These are phyloP conservation scores for Epinephelus malabaricus DNA, from an alignment of 2,797 vertebrate genomes.

Conservation along the genomic window DNA sequence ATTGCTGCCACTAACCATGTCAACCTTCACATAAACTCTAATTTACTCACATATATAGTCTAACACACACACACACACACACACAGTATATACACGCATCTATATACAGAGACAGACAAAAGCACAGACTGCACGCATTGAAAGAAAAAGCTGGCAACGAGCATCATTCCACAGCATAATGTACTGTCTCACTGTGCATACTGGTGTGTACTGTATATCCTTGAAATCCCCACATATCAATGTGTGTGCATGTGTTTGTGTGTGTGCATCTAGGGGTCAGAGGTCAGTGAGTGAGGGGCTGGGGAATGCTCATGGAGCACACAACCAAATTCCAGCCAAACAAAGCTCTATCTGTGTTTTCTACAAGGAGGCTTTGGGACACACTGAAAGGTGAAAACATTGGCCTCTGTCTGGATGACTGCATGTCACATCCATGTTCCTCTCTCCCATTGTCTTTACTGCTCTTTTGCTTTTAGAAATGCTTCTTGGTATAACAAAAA, in stretches of 20 bases:
- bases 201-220: conserved; percentile 55
- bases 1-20: conserved; percentile 70
- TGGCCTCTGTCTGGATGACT: conserved; percentile 50
- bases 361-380: conserved; percentile 46
- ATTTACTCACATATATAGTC: conserved; percentile 65
- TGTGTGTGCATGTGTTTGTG: conserved; percentile 57
- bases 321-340: conserved; percentile 76
- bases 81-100: neutral
- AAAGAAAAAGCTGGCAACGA: conserved; percentile 35
- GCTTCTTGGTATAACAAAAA: conserved; percentile 30
- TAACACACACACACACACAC: conserved; percentile 11
- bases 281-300: conserved; percentile 62
- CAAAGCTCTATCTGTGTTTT: conserved; percentile 74
- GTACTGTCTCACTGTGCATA: conserved; percentile 35
- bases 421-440: conserved; percentile 32
- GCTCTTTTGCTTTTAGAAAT: neutral
- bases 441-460: neutral
- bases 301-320: conserved; percentile 69
- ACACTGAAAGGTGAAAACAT: conserved; percentile 64
- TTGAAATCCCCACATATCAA: conserved; percentile 61
- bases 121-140: neutral
- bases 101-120: conserved; percentile 21
- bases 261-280: conserved; percentile 58
- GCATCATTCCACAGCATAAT: conserved; percentile 35
- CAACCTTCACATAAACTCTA: conserved; percentile 59